Conservation (phyloP, 2,888 invertebrate species). For the Sympetrum striolatum region DNA sequence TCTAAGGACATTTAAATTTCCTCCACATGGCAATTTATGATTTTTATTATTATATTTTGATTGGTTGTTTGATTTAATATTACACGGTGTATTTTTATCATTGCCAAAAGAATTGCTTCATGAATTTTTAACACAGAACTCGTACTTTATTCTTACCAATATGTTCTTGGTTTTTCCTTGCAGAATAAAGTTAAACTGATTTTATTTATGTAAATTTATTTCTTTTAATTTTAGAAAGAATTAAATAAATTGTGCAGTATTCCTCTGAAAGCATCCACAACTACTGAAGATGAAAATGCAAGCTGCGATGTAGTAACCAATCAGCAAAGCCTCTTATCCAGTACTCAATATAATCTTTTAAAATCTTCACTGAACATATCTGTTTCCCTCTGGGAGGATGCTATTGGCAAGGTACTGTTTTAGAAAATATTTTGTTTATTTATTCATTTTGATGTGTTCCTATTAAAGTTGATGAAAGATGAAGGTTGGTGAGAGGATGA, state of each 20-base stretch:
- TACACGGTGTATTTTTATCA: background rate
- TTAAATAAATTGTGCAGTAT: background rate
- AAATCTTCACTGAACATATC: background rate
- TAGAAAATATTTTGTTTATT: background rate
- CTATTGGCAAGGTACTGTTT: background rate
- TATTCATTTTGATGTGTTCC: too few relatives aligned
- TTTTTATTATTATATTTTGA: too few relatives aligned
- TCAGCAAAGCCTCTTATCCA: slow-evolving; percentile 7
- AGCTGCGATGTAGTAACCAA: background rate
- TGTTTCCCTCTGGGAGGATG: slow-evolving; percentile 2
- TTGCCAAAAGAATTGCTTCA: background rate
- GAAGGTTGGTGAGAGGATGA: background rate
- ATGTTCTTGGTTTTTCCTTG: too few relatives aligned
- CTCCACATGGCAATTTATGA: too few relatives aligned
- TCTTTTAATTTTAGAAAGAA: background rate
- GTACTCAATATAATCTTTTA: background rate
- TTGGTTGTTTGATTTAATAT: too few relatives aligned
- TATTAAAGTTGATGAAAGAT: too few relatives aligned
- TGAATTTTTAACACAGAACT: too few relatives aligned
- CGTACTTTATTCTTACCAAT: too few relatives aligned
- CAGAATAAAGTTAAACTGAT: too few relatives aligned
- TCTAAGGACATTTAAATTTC: too few relatives aligned
- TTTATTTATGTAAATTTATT: background rate
- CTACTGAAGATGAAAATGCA: background rate
- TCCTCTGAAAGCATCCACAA: background rate